These are phyloP conservation scores for Armadillidium nasatum DNA, from an alignment of 1,140 invertebrate species.

Conservation along the genomic window DNA sequence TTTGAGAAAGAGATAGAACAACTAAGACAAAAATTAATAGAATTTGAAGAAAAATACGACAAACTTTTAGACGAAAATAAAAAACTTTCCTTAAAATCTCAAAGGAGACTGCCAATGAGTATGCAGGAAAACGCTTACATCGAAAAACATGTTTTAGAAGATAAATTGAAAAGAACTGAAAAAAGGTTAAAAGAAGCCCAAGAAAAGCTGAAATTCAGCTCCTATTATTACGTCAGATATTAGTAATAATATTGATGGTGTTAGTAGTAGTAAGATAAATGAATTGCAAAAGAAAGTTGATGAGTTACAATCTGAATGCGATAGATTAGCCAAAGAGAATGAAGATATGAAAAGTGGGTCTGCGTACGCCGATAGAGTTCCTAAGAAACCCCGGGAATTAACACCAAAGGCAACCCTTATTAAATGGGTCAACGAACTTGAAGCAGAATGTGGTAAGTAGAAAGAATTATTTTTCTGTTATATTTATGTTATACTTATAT, in stretches of 20 bases:
- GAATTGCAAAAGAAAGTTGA: conserved; percentile 44
- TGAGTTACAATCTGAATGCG: conserved; percentile 45
- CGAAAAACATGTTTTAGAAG: conserved; percentile 41
- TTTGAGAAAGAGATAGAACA: conserved; percentile 55
- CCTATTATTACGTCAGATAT: not conserved
- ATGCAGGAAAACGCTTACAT: conserved; percentile 42
- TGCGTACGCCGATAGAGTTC: conserved; percentile 58
- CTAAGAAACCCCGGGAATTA: conserved; percentile 64
- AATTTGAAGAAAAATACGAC: conserved; percentile 68
- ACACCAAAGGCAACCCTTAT: conserved; percentile 67
- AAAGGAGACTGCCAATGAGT: conserved; percentile 38
- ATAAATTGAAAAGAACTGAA: conserved; percentile 31
- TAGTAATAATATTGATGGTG: not conserved
- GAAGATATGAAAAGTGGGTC: conserved; percentile 54
- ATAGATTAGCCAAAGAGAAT: conserved; percentile 51
- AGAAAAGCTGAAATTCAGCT: conserved; percentile 18
- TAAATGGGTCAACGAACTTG: conserved; percentile 70
- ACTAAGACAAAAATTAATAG: conserved; percentile 28
- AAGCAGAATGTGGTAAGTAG: conserved; percentile 66
- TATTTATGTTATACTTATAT: too few species aligned
- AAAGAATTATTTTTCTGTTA: too few species aligned
- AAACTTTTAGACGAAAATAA: conserved; percentile 67
- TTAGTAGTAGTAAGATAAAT: conserved; percentile 25
- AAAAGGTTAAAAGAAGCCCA: conserved; percentile 53
- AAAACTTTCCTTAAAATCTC: conserved; percentile 51